Conservation (phyloP, 2,113 vertebrate genomes). For the Notarius lentiginosus region DNA sequence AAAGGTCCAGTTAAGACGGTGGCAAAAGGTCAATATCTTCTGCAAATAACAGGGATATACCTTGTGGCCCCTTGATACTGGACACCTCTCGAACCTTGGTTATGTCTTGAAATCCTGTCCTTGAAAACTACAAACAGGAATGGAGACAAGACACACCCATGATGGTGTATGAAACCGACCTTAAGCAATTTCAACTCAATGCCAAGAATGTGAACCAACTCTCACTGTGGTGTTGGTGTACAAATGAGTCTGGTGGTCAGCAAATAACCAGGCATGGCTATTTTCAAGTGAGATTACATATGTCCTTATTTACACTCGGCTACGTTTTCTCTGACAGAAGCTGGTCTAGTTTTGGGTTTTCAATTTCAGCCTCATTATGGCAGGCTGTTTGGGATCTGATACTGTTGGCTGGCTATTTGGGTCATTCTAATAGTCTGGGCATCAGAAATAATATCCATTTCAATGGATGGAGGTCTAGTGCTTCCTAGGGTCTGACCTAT, state of each 20-base stretch:
- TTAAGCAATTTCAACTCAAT: background rate
- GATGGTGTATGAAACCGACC: background rate
- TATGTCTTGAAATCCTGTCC: background rate
- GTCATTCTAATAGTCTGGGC: slow-evolving; percentile 28
- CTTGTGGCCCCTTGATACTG: background rate
- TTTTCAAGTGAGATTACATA: background rate
- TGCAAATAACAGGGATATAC: background rate
- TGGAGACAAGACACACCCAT: background rate
- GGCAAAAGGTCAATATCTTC: background rate
- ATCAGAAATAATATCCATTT: slow-evolving; percentile 44
- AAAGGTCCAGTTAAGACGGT: too few species aligned
- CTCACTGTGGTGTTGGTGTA: background rate
- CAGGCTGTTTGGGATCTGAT: slow-evolving; percentile 33
- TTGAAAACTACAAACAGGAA: background rate
- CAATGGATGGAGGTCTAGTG: background rate
- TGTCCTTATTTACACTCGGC: background rate
- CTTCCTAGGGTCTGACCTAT: background rate
- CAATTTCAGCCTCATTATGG: slow-evolving; percentile 41
- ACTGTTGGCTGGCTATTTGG: slow-evolving; percentile 40
- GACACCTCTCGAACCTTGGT: background rate
- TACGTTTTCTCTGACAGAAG: background rate
- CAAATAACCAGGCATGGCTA: background rate
- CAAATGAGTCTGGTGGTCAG: background rate
- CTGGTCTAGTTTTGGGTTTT: slow-evolving; percentile 3
- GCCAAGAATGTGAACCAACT: background rate